phyloP scores from a whole-genome alignment of 1,140 invertebrate species.

The Pseudomyrmex flavicornis region DNA sequence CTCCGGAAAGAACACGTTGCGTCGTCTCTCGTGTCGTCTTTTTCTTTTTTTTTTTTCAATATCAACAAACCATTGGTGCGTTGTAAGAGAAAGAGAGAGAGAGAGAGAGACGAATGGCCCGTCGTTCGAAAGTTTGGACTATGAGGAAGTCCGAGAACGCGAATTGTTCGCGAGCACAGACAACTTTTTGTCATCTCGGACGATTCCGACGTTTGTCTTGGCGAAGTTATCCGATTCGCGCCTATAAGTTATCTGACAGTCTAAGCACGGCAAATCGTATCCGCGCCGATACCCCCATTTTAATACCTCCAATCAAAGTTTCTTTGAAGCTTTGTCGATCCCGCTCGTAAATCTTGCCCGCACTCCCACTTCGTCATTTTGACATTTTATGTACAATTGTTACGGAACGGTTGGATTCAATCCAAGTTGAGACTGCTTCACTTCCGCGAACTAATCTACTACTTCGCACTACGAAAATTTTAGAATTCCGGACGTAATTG shows the following conservation, averaged over 20 bases:
- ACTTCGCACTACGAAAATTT: background rate
- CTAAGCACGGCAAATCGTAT: background rate
- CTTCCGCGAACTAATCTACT: background rate
- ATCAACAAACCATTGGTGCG: background rate
- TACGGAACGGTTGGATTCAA: background rate
- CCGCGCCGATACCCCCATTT: background rate
- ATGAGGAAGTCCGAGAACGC: slow-evolving; percentile 12
- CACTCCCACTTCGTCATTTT: no score
- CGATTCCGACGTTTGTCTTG: background rate
- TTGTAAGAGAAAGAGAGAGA: no score
- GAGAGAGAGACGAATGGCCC: background rate
- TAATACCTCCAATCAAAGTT: background rate
- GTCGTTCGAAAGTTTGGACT: background rate
- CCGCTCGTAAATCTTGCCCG: background rate
- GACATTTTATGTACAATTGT: background rate
- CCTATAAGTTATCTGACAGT: background rate
- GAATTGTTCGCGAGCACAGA: slow-evolving; percentile 2
- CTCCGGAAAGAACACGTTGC: background rate
- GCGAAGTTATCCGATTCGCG: background rate
- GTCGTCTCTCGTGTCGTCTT: background rate
- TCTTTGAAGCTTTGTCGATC: background rate
- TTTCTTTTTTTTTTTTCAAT: slow-evolving; percentile 12
- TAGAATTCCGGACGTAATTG: background rate
- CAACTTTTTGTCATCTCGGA: background rate
- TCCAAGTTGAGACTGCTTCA: background rate